Base-by-base conservation (phyloP, 2,888 invertebrate species). In the Cephus rjabovi region DNA sequence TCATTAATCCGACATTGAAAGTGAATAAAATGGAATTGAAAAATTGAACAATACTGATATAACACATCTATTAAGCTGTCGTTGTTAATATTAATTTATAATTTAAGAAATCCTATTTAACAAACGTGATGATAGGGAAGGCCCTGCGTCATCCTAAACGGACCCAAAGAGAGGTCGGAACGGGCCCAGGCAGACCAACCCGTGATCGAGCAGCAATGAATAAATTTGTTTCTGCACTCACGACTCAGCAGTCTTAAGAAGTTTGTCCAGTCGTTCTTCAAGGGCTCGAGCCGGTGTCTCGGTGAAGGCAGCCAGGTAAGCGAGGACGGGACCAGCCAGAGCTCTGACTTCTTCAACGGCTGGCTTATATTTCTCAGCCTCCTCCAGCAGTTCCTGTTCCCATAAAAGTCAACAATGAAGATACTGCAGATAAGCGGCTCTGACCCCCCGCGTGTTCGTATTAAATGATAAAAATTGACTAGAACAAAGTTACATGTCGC, bases 361-460 rank as follows among this genome's bases (percentile, higher is more conserved):
- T 79, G 95, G 94, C 91, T 94, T 94, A 83, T 96, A 92, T 86
- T 95, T 93, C 88, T 95, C 94, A 81, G 95, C 95, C 93, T 96
- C 96, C 83, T 93, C 93, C 91, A 95, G 94, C 86, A 96, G 93
- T 90, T 96, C 96, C 97, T 97, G 91, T 31, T 85, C 86, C 79
- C 81, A 80, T 87, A 85, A 83, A 85, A 83, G 77, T 80, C 78
- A 80, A 56, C 56, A 74, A 71, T 33, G 33, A 34, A 71, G 31
- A 12, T 3, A 71, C 34, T 71, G 6, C 9, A 23, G 11, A 34
- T 71, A 34, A 71, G 23, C 71, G 12, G 15, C 23, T 23, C 56
- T 2, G 23, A 23, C 23, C 56, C 23, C 56, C 56, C 56, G 56
- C 71, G 71, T 6, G 71, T 34, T 56, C 56, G 4, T 2, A 23